These are phyloP conservation scores for Zeuzera pyrina DNA, from an alignment of 2,888 invertebrate species.

Conservation along the genomic window DNA sequence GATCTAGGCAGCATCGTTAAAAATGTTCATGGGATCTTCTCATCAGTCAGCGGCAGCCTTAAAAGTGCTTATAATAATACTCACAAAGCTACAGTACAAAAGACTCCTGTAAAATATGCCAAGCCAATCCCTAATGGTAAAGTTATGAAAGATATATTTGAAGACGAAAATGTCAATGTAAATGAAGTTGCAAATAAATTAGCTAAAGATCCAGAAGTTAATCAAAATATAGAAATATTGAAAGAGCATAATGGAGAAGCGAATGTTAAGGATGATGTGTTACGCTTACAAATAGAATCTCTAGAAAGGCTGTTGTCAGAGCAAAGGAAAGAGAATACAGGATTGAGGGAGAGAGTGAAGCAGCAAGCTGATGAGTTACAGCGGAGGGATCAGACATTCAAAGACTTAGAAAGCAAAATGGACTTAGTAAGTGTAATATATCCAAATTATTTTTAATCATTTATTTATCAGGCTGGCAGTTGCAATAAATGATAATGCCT, in stretches of 20 bases:
- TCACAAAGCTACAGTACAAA: slow-evolving; percentile 34
- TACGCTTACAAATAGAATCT: slow-evolving; percentile 46
- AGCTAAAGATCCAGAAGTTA: not conserved
- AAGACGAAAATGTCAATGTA: slow-evolving; percentile 28
- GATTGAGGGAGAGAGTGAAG: slow-evolving; percentile 42
- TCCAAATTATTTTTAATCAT: too few species aligned
- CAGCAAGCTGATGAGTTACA: slow-evolving; percentile 49
- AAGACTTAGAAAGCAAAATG: slow-evolving; percentile 63
- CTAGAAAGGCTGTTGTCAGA: slow-evolving; percentile 49
- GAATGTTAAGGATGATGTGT: slow-evolving; percentile 22
- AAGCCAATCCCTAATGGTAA: slow-evolving; percentile 36
- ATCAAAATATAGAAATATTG: not conserved
- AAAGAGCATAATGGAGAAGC: not conserved
- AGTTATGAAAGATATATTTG: slow-evolving; percentile 60
- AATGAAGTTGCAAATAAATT: not conserved
- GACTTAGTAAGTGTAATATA: slow-evolving; percentile 66
- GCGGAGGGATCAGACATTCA: slow-evolving; percentile 48
- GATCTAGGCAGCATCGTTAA: slow-evolving; percentile 61
- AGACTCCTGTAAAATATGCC: slow-evolving; percentile 26
- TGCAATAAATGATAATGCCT: too few species aligned
- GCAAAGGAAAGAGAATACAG: slow-evolving; percentile 46
- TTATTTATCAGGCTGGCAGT: too few species aligned
- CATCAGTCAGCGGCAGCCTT: slow-evolving; percentile 57
- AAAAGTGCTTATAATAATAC: slow-evolving; percentile 56
- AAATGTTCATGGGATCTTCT: slow-evolving; percentile 66